Evolutionary conservation across 2,888 invertebrate species (phyloP), one percentile per base, ranked within the genome.

Genomic region (Tachina grossa): DNA sequence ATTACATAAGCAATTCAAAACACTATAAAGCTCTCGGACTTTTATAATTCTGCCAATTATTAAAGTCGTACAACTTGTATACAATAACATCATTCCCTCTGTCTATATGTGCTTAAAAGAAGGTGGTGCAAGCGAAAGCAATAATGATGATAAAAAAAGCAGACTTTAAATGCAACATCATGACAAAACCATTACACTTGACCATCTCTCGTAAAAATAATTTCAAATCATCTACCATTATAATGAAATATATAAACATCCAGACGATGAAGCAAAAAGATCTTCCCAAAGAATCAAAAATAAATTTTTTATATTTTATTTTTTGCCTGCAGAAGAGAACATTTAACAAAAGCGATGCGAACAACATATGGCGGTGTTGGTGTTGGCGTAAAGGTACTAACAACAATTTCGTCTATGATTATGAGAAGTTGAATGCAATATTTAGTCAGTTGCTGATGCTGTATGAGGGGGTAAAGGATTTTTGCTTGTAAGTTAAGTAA

Each of bases 151-250:
- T 74, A 72, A 57, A 74, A 65, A 80, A 80, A 72, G n/a, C 47
- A 88, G 88, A 87, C 87, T 65, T 90, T 91, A 91, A 91, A 90
- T 91, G 91, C 91, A 89, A 90, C 90, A 91, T 91, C 91, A 91
- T 91, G 91, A 91, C 90, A 89, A 90, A 90, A 90, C 91, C 90
- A 88, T 88, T 88, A 88, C 88, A 88, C 87, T 88, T 88, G 88
- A 88, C 87, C 88, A 87, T 82, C 86, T 84, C 81, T 83, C 19
- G 59, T 68, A 81, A 72, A 71, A 81, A 77, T 82, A 82, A 55
- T 71, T 83, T 69, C 55, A 82, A 83, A 79, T 82, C 83, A 84
- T 76, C 85, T 79, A 55, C 63, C 53, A 65, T 76, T 80, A 84
- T 84, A 72, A 69, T 57, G 69, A 75, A 79, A 61, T 61, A 55